Evolutionary conservation across 2,888 invertebrate species (phyloP).

Genomic region (Melanotus villosus): DNA sequence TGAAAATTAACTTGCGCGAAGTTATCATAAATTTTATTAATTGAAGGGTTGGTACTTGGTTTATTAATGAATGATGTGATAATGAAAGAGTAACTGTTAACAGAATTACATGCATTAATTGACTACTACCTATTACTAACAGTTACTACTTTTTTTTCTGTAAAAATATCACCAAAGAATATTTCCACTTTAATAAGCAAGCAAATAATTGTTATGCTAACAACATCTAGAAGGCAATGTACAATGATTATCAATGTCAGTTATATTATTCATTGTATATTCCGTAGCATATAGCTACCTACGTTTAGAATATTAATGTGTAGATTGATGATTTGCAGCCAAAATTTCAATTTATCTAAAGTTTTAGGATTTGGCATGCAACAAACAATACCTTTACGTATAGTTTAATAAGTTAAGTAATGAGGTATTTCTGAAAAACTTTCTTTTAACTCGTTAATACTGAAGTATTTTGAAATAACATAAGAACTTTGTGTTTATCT

Average conservation of each 20-base stretch:
- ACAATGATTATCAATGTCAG: slow-evolving; percentile 63
- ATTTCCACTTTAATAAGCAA: slow-evolving; percentile 31
- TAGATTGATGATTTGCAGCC: slow-evolving; percentile 10
- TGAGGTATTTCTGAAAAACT: too few relatives aligned
- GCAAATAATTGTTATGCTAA: slow-evolving; percentile 36
- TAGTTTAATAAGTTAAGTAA: too few relatives aligned
- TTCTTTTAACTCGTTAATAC: too few relatives aligned
- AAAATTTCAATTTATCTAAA: neutral
- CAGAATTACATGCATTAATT: slow-evolving; percentile 23
- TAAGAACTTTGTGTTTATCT: too few relatives aligned
- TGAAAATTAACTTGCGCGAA: too few relatives aligned
- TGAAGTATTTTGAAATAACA: too few relatives aligned
- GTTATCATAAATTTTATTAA: neutral
- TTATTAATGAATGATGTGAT: neutral
- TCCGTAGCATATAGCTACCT: slow-evolving; percentile 34
- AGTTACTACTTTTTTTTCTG: slow-evolving; percentile 8
- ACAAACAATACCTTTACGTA: neutral
- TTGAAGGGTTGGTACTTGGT: neutral
- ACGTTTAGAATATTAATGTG: slow-evolving; percentile 31
- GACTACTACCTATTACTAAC: slow-evolving; percentile 28
- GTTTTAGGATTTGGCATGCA: neutral
- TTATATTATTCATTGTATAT: slow-evolving; percentile 38
- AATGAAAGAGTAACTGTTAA: neutral
- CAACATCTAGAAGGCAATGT: slow-evolving; percentile 61
- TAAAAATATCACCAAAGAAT: slow-evolving; percentile 27